Conservation (phyloP, 2,797 vertebrate genomes). For the Anguilla megastoma region DNA sequence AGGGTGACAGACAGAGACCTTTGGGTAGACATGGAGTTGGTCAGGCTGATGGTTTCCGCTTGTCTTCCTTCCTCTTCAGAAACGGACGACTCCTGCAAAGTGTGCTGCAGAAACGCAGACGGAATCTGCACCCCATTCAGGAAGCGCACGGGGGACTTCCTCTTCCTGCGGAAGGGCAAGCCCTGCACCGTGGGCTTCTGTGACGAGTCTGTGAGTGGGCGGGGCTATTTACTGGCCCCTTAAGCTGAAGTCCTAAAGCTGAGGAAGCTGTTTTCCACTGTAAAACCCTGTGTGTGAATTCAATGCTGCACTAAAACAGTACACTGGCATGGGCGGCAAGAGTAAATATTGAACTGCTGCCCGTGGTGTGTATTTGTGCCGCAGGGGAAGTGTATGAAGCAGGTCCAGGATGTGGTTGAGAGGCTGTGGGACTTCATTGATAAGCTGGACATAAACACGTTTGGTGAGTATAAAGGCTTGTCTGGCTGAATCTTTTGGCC, state of each 20-base stretch:
- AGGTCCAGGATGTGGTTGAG: slow-evolving; percentile 96
- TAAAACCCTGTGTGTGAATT: not conserved
- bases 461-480: slow-evolving; percentile 71
- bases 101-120: slow-evolving; percentile 80
- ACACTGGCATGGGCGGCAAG: not conserved
- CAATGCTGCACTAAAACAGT: not conserved
- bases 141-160: slow-evolving; percentile 57
- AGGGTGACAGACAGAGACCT: not conserved
- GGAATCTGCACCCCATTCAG: slow-evolving; percentile 79
- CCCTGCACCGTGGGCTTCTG: slow-evolving; percentile 97
- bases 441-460: slow-evolving; percentile 95
- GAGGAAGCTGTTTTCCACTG: not conserved
- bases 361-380: slow-evolving; percentile 23
- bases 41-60: not conserved
- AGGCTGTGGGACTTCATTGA: slow-evolving; percentile 98
- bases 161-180: slow-evolving; percentile 93
- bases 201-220: slow-evolving; percentile 81
- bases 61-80: slow-evolving; percentile 67
- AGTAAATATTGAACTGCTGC: not conserved
- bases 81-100: slow-evolving; percentile 92
- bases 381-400: slow-evolving; percentile 97
- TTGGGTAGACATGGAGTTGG: not conserved
- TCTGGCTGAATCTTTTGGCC: not conserved
- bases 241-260: too few relatives aligned
- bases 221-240: not conserved